Evolutionary conservation across 1,140 invertebrate genomes (phyloP).

Genomic region (Ganaspis sp.): DNA sequence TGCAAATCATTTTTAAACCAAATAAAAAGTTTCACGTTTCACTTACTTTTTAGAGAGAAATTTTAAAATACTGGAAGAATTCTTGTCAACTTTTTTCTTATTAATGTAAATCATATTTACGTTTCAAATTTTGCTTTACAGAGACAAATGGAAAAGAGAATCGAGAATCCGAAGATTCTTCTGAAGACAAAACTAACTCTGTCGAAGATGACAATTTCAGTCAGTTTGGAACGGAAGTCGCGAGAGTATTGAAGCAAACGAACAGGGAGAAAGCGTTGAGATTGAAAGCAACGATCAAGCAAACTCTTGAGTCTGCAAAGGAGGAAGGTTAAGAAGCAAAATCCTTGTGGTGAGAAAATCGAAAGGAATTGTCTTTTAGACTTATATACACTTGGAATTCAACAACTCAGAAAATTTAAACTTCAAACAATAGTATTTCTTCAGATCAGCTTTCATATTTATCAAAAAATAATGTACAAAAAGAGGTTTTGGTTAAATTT

Average conservation of each 20-base stretch:
- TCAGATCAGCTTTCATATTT: background rate
- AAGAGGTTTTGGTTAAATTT: background rate
- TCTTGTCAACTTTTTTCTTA: background rate
- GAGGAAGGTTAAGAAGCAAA: conserved; percentile 23
- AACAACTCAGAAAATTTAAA: conserved; percentile 32
- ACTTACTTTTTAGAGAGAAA: too few species aligned
- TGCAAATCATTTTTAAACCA: too few species aligned
- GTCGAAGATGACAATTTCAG: background rate
- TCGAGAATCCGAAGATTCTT: background rate
- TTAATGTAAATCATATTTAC: background rate
- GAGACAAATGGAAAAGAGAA: conserved; percentile 14
- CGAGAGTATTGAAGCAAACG: conserved; percentile 11
- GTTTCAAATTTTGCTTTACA: background rate
- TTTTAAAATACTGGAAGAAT: too few species aligned
- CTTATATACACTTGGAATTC: conserved; percentile 32
- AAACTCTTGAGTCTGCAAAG: conserved; percentile 29
- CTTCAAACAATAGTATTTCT: background rate
- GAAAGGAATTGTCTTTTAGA: conserved; percentile 19
- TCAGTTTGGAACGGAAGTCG: conserved; percentile 18
- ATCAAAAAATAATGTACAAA: background rate
- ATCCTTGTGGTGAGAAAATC: conserved; percentile 32
- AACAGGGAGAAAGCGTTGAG: conserved; percentile 26
- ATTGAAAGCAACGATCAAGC: conserved; percentile 27
- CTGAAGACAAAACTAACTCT: conserved; percentile 13
- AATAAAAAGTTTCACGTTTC: too few species aligned